Evolutionary conservation across 2,888 invertebrate genomes (phyloP).

Genomic region (Trachelus tabidus): DNA sequence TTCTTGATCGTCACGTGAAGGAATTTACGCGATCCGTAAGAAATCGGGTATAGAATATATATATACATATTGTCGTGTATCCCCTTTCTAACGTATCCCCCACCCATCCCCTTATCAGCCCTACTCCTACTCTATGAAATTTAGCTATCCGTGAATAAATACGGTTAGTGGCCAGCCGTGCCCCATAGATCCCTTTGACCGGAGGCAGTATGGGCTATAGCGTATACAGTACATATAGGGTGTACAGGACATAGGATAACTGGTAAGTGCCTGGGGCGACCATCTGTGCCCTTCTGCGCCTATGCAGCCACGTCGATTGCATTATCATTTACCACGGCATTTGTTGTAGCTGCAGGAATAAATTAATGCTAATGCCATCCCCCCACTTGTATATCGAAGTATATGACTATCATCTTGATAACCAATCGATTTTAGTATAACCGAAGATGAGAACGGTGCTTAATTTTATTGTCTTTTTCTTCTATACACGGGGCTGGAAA

Average conservation of each 20-base stretch:
- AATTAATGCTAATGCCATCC: constrained; percentile 49
- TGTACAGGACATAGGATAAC: constrained; percentile 33
- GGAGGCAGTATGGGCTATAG: constrained; percentile 41
- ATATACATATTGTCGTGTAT: background rate
- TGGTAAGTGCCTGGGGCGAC: constrained; percentile 65
- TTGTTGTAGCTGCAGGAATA: constrained; percentile 57
- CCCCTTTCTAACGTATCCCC: background rate
- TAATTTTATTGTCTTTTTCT: background rate
- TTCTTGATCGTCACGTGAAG: background rate
- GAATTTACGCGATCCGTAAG: background rate
- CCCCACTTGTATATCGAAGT: background rate
- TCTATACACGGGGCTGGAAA: background rate
- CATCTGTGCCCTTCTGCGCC: constrained; percentile 63
- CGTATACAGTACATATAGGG: background rate
- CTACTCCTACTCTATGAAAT: constrained; percentile 35
- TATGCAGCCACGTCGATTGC: constrained; percentile 60
- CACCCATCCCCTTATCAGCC: background rate
- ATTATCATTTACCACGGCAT: constrained; percentile 62
- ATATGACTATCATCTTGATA: background rate
- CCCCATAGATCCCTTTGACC: constrained; percentile 60
- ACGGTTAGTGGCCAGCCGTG: constrained; percentile 60
- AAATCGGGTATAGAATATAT: background rate
- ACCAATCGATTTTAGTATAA: background rate
- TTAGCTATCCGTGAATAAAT: constrained; percentile 63
- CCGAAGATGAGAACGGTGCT: background rate